Base-by-base conservation (phyloP, 92 coral and sea anemone species). In the Porites cylindrica region DNA sequence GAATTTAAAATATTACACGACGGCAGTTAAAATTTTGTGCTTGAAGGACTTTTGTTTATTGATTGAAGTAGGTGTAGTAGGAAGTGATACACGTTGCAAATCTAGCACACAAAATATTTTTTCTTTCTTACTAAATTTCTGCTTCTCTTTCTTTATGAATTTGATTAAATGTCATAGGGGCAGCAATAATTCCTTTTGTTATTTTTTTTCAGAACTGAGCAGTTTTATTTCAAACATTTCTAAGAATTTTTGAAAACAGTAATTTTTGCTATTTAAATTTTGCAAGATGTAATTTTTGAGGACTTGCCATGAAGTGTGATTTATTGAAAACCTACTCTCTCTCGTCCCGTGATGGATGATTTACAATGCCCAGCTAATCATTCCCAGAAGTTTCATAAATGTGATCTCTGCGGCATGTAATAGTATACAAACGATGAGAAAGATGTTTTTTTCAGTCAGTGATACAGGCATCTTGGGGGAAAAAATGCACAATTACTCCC, bases 11-110 rank as follows among this genome's bases (percentile, higher is more conserved):
- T 66, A 77, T n/a, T 51, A 65, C 32, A 17, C 1, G 58, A 70
- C 17, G 56, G 26, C 67, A 29, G 77, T 19, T 18, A 10, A 26
- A 70, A 66, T 72, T 17, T 6, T 70, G 32, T 14, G 14, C 9
- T 51, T 10, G 59, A n/a, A 63, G 43, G 13, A 58, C 66, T 59
- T 80, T 67, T 68, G 86, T 82, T 82, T 82, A 82, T 70, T 16
- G 53, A 11, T 24, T 7, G 24, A 20, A 59, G 23, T 56, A 54
- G 60, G 14, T 47, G 16, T 54, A 1, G 29, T 51, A 19, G 29
- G 14, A 50, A n/a, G 8, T 20, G n/a, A 21, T 67, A 70, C 86
- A 82, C 86, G 86, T 82, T 75, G 78, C 78, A 52, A n/a, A 3
- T 19, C 11, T 19, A 75, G 17, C 64, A 52, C 63, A 43, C 21